Base-by-base conservation (phyloP, 2,113 vertebrate species). In the Tachysurus vachellii region DNA sequence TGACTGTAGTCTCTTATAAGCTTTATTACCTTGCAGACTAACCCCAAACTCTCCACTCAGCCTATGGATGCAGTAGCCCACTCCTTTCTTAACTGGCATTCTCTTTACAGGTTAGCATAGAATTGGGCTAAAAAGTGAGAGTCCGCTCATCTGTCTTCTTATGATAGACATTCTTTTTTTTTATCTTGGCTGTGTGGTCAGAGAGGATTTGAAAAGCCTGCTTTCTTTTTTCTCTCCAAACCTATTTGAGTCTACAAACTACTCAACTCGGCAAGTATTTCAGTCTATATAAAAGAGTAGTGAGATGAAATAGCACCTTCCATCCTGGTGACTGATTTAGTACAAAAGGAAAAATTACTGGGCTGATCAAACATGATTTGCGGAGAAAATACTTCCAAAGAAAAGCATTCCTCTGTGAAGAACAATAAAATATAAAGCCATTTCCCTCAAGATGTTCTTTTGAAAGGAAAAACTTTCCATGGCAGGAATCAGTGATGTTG, bases 381-480 rank as follows among this genome's bases (percentile, higher is more conserved):
- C 82, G 54, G 79, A 88, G 83, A 83, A 81, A 86, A 75, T 19
- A 66, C 64, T 83, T 90, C 86, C 86, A 90, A 86, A 83, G 86
- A 86, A 90, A 90, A 88, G 71, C 89, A 88, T 90, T 88, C 87
- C 84, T 84, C 77, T 80, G 59, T 68, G 61, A 84, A 84, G 85
- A 87, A 82, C 84, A 86, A 80, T 86, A 86, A 90, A 88, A 88
- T 85, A 88, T 82, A 70, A 75, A 54, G 76, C 53, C 64, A 86
- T 86, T 90, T 86, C 87, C 77, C 80, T 50, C 44, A 85, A 85
- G 86, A 87, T 59, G 28, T 70, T 80, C 53, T 77, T 82, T 75
- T 31, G 47, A 77, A 86, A 59, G 64, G 59, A 84, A 86, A 75
- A 86, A 87, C 76, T 84, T 88, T 90, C 87, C 75, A 61, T 84